phyloP scores from a whole-genome alignment of 2,113 vertebrate genomes.

The Corydoras maculifer region DNA sequence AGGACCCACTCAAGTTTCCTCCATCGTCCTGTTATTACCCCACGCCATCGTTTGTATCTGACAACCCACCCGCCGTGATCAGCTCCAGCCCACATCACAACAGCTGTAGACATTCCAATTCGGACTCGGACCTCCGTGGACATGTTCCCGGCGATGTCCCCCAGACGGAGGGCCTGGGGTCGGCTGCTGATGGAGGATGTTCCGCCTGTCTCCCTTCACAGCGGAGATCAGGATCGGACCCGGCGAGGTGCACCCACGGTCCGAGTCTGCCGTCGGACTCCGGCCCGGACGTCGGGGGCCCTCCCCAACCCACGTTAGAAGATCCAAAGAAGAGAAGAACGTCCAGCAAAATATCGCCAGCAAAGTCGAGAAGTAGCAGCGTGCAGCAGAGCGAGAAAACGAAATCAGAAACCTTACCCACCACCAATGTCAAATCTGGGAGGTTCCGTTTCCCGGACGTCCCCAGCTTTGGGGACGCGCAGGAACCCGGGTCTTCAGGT shows the following conservation, averaged over 20 bases:
- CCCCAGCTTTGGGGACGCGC: too few relatives aligned
- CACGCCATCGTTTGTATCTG: constrained; percentile 41
- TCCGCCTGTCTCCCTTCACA: constrained; percentile 58
- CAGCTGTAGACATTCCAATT: constrained; percentile 40
- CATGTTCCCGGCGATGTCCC: constrained; percentile 55
- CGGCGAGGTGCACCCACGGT: constrained; percentile 53
- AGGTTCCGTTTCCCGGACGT: too few relatives aligned
- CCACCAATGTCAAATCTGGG: not conserved
- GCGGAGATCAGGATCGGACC: constrained; percentile 52
- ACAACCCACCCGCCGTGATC: constrained; percentile 14
- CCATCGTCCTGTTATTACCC: constrained; percentile 57
- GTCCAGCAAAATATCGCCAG: constrained; percentile 6
- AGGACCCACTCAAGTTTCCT: constrained; percentile 67
- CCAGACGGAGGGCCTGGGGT: constrained; percentile 31
- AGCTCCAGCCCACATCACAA: constrained; percentile 15
- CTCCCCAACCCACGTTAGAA: constrained; percentile 18
- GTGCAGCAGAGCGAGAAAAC: not conserved
- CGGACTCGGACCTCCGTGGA: constrained; percentile 56
- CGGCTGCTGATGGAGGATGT: constrained; percentile 46
- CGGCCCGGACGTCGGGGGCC: too few relatives aligned
- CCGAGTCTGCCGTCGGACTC: too few relatives aligned
- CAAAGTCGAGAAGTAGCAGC: constrained; percentile 21
- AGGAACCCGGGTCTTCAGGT: too few relatives aligned
- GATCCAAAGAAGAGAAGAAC: constrained; percentile 27
- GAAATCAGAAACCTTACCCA: constrained; percentile 13